Evolutionary conservation across 2,113 vertebrate genomes (phyloP).

Genomic region (Paratilapia polleni): DNA sequence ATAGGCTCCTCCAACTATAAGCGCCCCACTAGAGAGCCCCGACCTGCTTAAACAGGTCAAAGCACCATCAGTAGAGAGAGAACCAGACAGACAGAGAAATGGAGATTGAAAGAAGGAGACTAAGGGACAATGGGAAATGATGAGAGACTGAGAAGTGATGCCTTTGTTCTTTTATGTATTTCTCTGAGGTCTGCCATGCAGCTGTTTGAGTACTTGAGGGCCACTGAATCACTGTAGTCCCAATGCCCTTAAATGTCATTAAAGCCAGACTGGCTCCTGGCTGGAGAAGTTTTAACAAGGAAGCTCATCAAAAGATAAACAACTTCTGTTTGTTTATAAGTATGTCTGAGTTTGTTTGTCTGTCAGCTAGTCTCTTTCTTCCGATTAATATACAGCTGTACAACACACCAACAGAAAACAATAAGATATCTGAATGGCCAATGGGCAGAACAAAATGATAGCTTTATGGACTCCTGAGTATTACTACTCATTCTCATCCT

Average conservation of each 20-base stretch:
- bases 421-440: not conserved
- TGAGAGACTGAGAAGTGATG: constrained; percentile 64
- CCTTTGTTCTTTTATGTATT: constrained; percentile 65
- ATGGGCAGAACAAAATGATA: constrained; percentile 10
- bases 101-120: constrained; percentile 40
- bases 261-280: constrained; percentile 60
- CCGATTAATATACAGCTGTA: constrained; percentile 8
- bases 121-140: constrained; percentile 61
- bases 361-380: not conserved
- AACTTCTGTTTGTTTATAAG: constrained; percentile 43
- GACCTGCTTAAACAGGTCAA: constrained; percentile 82
- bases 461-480: constrained; percentile 21
- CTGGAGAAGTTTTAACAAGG: constrained; percentile 68
- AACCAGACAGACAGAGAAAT: constrained; percentile 33
- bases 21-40: constrained; percentile 71
- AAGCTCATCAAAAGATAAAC: constrained; percentile 61
- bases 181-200: constrained; percentile 63
- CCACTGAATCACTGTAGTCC: constrained; percentile 71
- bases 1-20: constrained; percentile 78
- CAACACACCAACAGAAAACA: not conserved
- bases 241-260: constrained; percentile 70
- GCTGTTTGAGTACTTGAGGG: constrained; percentile 65
- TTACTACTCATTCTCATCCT: not conserved
- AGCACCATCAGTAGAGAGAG: constrained; percentile 61
- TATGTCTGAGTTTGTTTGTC: constrained; percentile 17